Percentiles rank a stretch among this genome's conserved stretches.
Conservation (phyloP, 2,797 vertebrate genomes). For the Channallabes apus region DNA sequence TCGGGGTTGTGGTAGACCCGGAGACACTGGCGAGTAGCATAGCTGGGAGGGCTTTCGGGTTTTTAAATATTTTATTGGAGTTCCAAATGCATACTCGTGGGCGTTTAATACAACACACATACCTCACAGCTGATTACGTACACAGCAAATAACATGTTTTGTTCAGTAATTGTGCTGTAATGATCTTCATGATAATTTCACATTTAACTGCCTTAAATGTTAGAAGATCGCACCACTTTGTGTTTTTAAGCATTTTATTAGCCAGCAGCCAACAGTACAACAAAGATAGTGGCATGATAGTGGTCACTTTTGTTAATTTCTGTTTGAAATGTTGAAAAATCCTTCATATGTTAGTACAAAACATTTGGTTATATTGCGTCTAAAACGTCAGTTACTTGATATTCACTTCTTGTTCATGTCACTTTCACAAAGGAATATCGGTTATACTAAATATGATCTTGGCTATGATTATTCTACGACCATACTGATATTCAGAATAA, state of each 20-base stretch:
- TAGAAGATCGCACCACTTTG: neutral
- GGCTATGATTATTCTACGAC: neutral
- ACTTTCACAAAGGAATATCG: neutral
- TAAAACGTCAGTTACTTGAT: neutral
- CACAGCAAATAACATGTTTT: slow-evolving; percentile 18
- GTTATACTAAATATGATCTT: neutral
- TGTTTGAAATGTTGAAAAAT: too few species aligned
- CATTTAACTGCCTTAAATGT: neutral
- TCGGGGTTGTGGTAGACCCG: neutral
- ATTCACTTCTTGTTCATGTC: neutral
- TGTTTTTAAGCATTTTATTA: neutral
- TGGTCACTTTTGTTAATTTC: too few species aligned
- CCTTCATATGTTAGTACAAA: too few species aligned
- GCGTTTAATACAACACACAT: neutral
- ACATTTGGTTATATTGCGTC: neutral
- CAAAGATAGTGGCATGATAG: neutral
- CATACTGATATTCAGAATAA: neutral
- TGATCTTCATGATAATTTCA: neutral
- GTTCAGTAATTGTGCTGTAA: neutral
- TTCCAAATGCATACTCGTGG: neutral
- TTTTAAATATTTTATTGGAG: neutral
- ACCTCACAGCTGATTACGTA: neutral
- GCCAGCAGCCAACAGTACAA: neutral
- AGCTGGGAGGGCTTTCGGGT: neutral
- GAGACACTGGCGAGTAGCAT: neutral